A percentile compares a stretch with the other conserved stretches of the same genome.
phyloP scores from a whole-genome alignment of 2,888 invertebrate species.

The Coelogynopora nodosa region DNA sequence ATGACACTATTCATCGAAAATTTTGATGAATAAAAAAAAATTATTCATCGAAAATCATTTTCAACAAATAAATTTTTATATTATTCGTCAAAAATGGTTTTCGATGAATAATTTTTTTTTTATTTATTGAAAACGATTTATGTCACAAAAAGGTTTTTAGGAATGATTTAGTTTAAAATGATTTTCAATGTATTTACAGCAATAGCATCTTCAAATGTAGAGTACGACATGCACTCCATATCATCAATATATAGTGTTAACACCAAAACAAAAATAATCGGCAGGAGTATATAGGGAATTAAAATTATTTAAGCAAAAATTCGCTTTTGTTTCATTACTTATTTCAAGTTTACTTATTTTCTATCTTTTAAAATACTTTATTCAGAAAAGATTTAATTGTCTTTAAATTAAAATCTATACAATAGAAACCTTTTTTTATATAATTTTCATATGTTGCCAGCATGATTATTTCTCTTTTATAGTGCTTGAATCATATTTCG shows the following conservation, averaged over 20 bases:
- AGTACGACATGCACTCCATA: not conserved
- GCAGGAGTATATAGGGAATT: not conserved
- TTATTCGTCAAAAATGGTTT: not conserved
- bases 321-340: not conserved
- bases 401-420: not conserved
- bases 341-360: not conserved
- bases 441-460: not conserved
- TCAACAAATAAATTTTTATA: not conserved
- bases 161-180: not conserved
- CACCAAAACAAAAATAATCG: not conserved
- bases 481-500: not conserved
- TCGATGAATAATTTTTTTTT: not conserved
- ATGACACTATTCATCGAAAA: not conserved
- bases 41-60: not conserved
- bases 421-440: not conserved
- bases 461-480: not conserved
- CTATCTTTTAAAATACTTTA: not conserved
- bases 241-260: not conserved
- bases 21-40: not conserved
- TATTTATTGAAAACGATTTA: not conserved
- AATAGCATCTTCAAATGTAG: not conserved
- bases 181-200: not conserved
- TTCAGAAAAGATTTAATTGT: not conserved
- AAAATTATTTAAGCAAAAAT: not conserved
- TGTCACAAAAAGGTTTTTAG: not conserved